These are phyloP conservation scores for Scolopax rusticola DNA, from an alignment of 2,797 vertebrate species.

Conservation along the genomic window DNA sequence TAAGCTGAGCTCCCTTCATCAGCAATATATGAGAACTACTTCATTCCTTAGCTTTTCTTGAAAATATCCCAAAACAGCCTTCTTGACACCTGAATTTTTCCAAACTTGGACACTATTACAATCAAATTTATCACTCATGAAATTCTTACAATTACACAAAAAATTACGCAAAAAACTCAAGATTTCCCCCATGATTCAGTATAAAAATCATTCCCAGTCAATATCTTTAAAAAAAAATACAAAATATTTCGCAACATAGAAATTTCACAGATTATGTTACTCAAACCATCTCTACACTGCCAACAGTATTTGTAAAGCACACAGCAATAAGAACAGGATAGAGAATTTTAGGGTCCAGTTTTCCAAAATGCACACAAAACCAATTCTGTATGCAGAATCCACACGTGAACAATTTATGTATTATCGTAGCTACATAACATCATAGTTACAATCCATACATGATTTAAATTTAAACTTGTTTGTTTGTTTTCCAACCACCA, in stretches of 20 bases:
- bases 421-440: background rate
- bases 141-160: background rate
- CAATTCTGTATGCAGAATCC: background rate
- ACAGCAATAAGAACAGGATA: background rate
- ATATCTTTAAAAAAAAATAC: background rate
- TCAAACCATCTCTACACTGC: background rate
- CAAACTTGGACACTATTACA: background rate
- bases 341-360: background rate
- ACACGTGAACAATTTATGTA: background rate
- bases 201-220: background rate
- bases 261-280: background rate
- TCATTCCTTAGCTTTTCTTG: background rate
- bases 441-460: background rate
- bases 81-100: background rate
- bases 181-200: background rate
- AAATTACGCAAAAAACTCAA: background rate
- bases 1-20: background rate
- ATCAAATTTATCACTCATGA: background rate
- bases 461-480: background rate
- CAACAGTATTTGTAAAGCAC: background rate
- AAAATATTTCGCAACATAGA: background rate
- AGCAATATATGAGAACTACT: background rate
- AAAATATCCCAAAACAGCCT: background rate
- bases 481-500: background rate
- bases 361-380: background rate